Evolutionary conservation across 2,888 invertebrate genomes (phyloP), one percentile per base, ranked within the genome.

Genomic region (Malthinus seriepunctatus): DNA sequence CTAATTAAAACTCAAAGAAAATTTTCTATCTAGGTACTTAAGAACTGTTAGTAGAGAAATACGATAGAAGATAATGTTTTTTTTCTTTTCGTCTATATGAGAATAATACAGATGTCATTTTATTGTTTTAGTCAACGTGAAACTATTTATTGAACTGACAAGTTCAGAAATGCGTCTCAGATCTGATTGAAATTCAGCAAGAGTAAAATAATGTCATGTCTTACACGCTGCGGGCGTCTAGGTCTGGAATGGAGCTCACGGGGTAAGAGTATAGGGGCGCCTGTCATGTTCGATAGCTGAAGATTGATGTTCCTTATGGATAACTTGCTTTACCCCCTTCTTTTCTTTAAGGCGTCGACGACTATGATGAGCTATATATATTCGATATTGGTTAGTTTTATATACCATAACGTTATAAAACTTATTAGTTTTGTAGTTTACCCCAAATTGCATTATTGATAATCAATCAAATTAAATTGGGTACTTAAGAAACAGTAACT

Each of bases 271-370:
- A 53, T 54, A 57, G 60, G 63, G 65, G 62, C 45, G 63, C 61
- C 65, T 64, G 72, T 72, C 73, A 72, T 72, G 71, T 71, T 73
- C 73, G 73, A 73, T 73, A 72, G 71, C 71, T 70, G 68, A 73
- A 73, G 73, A 73, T 73, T 73, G 73, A 73, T 73, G 73, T 69
- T 70, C 69, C 69, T 72, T 69, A 70, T 70, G 72, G 73, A 70
- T 71, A 73, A 71, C 66, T 71, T 71, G 64, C 69, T 68, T 69
- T 66, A 64, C 67, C 58, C 65, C 59, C 64, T 60, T 65, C 51
- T 55, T 49, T 58, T 52, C 60, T 56, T 55, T 49, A 48, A 58
- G 58, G 55, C 62, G 56, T 54, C 53, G 51, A 51, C 46, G 55
- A 51, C 51, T 48, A 52, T 34, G 56, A 53, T 51, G 54, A 42